Conservation (phyloP, 2,888 invertebrate species). For the Trachelus tabidus region DNA sequence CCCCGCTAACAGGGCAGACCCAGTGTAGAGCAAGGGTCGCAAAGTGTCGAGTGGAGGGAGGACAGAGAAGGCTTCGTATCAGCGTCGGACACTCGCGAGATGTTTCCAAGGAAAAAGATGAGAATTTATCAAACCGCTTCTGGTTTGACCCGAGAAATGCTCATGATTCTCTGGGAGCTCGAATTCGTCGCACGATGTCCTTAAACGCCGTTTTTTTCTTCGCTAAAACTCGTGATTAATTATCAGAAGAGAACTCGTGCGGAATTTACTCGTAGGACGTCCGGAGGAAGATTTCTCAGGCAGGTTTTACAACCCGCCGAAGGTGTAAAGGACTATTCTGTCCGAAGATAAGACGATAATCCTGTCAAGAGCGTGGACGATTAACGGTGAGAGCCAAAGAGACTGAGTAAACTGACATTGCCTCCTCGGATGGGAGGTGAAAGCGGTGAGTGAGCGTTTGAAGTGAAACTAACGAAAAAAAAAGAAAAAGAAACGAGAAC, state of each 20-base stretch:
- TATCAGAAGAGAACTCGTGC: not conserved
- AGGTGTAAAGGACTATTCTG: not conserved
- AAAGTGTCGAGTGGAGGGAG: slow-evolving; percentile 11
- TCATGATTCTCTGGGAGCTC: not conserved
- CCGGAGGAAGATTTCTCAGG: not conserved
- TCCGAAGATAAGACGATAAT: not conserved
- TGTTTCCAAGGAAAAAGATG: slow-evolving; percentile 28
- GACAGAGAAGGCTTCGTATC: slow-evolving; percentile 47
- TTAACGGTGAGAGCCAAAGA: not conserved
- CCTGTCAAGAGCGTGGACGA: not conserved
- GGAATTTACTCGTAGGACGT: not conserved
- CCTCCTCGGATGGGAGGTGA: not conserved
- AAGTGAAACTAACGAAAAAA: not conserved
- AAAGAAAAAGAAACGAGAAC: not conserved
- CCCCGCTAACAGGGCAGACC: slow-evolving; percentile 25
- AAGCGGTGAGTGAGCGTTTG: not conserved
- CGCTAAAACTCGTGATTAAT: not conserved
- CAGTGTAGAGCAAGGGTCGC: slow-evolving; percentile 6
- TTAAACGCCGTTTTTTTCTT: not conserved
- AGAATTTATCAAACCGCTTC: slow-evolving; percentile 26
- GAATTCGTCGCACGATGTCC: not conserved
- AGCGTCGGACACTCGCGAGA: slow-evolving; percentile 51
- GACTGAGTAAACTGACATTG: not conserved
- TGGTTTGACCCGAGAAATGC: slow-evolving; percentile 22
- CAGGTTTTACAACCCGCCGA: not conserved